Conservation (phyloP, 2,113 vertebrate species). For the Vanacampus margaritifer region DNA sequence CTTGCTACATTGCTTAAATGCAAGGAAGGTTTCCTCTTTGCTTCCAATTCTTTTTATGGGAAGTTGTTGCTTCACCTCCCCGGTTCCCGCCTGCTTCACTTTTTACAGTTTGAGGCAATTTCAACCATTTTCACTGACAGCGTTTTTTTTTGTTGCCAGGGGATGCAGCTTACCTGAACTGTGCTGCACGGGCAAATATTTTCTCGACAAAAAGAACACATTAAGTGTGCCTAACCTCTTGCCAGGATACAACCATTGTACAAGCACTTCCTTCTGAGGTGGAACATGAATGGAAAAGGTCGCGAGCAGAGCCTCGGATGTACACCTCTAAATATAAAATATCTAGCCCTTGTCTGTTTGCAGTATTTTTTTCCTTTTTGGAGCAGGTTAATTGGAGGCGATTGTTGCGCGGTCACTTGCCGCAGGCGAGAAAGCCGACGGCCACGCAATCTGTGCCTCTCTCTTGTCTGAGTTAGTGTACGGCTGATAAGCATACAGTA, state of each 20-base stretch:
- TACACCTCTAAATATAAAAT: conserved; percentile 63
- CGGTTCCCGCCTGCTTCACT: not conserved
- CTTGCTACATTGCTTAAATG: not conserved
- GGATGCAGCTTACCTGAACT: conserved; percentile 14
- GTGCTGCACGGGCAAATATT: conserved; percentile 9
- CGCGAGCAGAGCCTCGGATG: conserved; percentile 39
- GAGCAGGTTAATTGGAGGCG: conserved; percentile 61
- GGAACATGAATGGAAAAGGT: conserved; percentile 53
- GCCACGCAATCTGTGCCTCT: conserved; percentile 44
- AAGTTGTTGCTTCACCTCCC: conserved; percentile 2
- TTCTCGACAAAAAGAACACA: conserved; percentile 37
- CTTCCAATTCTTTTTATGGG: not conserved
- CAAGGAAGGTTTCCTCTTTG: conserved; percentile 1
- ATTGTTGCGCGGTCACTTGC: conserved; percentile 49
- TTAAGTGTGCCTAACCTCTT: conserved; percentile 58
- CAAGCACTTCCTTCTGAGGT: conserved; percentile 42
- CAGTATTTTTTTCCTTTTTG: conserved; percentile 39
- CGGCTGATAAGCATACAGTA: conserved; percentile 15
- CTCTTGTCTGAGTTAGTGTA: conserved; percentile 41
- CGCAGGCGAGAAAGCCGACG: conserved; percentile 48
- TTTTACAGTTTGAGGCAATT: conserved; percentile 1
- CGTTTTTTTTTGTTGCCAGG: conserved; percentile 5
- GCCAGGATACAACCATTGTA: conserved; percentile 60
- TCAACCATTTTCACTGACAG: not conserved
- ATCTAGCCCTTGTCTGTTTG: conserved; percentile 58